These are phyloP conservation scores for Peromyscus nudipes DNA, from an alignment of 2,797 vertebrate genomes.

Conservation along the genomic window DNA sequence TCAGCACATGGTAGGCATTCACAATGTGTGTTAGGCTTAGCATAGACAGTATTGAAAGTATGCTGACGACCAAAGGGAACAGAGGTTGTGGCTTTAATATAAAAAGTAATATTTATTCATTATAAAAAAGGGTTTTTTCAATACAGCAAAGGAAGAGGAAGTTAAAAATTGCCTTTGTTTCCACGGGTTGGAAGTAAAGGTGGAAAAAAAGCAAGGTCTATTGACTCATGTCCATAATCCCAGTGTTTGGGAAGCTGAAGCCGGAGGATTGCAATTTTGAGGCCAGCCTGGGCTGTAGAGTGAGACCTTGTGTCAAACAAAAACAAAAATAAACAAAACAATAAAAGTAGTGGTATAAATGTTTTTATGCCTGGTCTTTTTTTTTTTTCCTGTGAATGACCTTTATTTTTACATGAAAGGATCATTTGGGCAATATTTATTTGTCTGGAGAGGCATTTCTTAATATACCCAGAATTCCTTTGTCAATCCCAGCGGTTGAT, in stretches of 20 bases:
- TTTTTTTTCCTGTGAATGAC: background rate
- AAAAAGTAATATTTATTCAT: constrained; percentile 43
- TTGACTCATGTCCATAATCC: background rate
- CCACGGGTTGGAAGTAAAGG: background rate
- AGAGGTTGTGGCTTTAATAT: constrained; percentile 24
- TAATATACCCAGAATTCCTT: background rate
- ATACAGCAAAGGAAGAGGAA: constrained; percentile 23
- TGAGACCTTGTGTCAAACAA: background rate
- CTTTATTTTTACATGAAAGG: background rate
- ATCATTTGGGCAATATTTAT: background rate
- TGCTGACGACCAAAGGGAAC: background rate
- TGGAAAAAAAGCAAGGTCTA: background rate
- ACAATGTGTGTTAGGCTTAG: background rate
- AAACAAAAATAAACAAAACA: background rate
- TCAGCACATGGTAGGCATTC: background rate
- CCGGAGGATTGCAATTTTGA: background rate
- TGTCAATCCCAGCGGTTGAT: background rate
- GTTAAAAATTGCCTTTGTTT: constrained; percentile 42
- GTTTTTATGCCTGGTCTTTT: background rate
- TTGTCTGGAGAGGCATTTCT: background rate
- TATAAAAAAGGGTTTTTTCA: background rate
- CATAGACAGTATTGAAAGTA: background rate
- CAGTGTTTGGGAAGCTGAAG: background rate
- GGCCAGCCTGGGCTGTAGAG: background rate
- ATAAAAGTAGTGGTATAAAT: background rate